Evolutionary conservation across 2,888 invertebrate species (phyloP), one percentile per base, ranked within the genome.

Genomic region (Dicyrtoma fusca): DNA sequence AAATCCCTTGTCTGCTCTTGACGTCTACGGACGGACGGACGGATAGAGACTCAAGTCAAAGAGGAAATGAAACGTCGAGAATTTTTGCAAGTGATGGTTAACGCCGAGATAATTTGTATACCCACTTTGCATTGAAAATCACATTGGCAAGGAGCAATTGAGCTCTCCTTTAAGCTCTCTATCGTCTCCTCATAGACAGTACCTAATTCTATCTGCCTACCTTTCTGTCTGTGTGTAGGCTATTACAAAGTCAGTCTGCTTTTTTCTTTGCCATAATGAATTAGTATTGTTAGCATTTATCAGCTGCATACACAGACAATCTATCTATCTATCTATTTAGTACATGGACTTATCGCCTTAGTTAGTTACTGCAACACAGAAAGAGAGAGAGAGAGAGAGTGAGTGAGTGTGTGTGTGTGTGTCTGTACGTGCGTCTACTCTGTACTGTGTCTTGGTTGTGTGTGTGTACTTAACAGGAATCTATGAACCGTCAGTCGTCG

Each of bases 71-170:
- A 26, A 51, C 51, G 19, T 45, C 19, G 23, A 14, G 62, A 44
- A 63, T 21, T n/a, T n/a, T n/a, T 17, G 62, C 45, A 63, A 63
- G 51, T 64, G 51, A 19, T 66, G 34, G 66, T 66, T 66, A 42
- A 66, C 55, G 51, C 55, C 19, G 21, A 42, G 55, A 66, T 66
- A 66, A 66, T 66, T 66, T 66, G 66, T 66, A 55, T 55, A 42
- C 34, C 34, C 34, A 53, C 51, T 51, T 64, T 64, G 62, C 62
- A 63, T 63, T 21, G 44, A 63, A 63, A 63, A 63, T 63, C 44
- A 42, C 45, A 63, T 45, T 10, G 62, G 21, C 17, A 45, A 44
- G 42, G 8, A 34, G 34, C 34, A 19, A 2, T 53, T n/a, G n/a
- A n/a, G n/a, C n/a, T 5, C 14, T 19, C 11, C 8, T 11, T 2